These are phyloP conservation scores for Natator depressus DNA, from an alignment of 2,113 vertebrate species.

Conservation along the genomic window DNA sequence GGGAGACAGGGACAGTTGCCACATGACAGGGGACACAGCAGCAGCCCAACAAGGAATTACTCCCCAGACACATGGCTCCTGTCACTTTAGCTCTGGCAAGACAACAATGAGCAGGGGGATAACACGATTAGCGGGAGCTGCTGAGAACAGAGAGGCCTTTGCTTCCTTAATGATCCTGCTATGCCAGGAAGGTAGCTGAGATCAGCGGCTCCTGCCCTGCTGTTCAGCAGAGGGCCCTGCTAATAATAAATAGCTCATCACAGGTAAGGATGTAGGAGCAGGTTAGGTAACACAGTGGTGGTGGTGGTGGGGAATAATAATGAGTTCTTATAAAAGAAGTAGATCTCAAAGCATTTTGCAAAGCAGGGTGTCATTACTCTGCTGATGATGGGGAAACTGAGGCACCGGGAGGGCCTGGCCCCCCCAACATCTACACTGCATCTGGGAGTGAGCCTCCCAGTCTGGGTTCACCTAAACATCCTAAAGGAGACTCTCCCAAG, in stretches of 20 bases:
- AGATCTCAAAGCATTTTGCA: background rate
- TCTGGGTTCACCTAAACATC: background rate
- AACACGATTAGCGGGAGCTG: background rate
- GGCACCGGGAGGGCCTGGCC: background rate
- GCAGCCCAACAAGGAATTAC: background rate
- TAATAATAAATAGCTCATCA: background rate
- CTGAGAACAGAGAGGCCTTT: background rate
- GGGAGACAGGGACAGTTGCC: background rate
- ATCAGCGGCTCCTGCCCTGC: background rate
- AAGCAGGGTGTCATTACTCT: background rate
- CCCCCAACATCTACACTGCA: background rate
- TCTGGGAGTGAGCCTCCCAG: background rate
- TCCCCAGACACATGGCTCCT: background rate
- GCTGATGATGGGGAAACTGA: background rate
- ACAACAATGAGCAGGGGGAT: background rate
- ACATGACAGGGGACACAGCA: no score
- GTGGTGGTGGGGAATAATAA: background rate
- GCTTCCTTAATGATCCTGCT: background rate
- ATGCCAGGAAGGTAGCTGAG: background rate
- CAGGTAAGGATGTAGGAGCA: background rate
- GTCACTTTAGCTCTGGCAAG: background rate
- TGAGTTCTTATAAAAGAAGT: background rate
- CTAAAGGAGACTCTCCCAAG: background rate
- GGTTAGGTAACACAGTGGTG: background rate
- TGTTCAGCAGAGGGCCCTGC: background rate